phyloP scores from a whole-genome alignment of 1,140 invertebrate species.

The Sipha flava region DNA sequence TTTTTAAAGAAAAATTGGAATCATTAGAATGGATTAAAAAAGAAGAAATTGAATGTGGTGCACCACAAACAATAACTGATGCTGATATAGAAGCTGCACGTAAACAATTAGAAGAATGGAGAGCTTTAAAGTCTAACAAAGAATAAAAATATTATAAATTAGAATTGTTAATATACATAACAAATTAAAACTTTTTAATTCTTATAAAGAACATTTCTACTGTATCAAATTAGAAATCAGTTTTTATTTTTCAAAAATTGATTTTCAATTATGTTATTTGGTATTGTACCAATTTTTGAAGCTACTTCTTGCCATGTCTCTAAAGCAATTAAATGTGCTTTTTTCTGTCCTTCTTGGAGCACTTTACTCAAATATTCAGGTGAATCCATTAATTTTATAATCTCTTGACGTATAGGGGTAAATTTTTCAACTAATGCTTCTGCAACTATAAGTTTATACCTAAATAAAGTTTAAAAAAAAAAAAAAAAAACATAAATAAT shows the following conservation, averaged over 20 bases:
- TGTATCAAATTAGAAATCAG: background rate
- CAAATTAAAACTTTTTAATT: background rate
- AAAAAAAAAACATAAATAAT: background rate
- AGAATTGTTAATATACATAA: background rate
- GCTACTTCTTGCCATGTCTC: conserved; percentile 61
- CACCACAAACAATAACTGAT: conserved; percentile 54
- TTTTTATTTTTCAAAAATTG: background rate
- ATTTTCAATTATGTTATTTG: background rate
- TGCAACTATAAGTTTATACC: conserved; percentile 68
- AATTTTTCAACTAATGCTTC: conserved; percentile 64
- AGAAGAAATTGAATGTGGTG: conserved; percentile 58
- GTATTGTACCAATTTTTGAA: conserved; percentile 49
- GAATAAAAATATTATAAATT: background rate
- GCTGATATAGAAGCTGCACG: conserved; percentile 55
- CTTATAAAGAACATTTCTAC: background rate
- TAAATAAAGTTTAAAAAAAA: conserved; percentile 37
- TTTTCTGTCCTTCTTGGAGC: conserved; percentile 59
- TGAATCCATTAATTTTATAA: conserved; percentile 52
- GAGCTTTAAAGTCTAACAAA: background rate
- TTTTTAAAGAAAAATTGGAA: conserved; percentile 52
- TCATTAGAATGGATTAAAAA: conserved; percentile 57
- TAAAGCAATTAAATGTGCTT: conserved; percentile 59
- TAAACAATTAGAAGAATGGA: conserved; percentile 45
- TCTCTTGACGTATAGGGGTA: conserved; percentile 59
- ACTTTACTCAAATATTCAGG: conserved; percentile 56